Base-by-base conservation (phyloP, 2,113 vertebrate genomes). In the Thermophis baileyi region DNA sequence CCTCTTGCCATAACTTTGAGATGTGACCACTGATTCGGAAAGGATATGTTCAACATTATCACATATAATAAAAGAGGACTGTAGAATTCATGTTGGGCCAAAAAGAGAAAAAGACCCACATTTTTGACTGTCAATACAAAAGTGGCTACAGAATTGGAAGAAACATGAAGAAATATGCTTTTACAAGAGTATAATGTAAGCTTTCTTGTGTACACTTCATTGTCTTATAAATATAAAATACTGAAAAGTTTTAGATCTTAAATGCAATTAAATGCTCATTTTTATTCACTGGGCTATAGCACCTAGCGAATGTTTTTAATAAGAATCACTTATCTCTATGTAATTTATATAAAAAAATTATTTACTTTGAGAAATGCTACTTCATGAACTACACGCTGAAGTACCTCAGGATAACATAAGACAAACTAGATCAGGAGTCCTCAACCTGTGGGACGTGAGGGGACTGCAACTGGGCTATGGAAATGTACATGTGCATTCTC, bases 201-300 rank as follows among this genome's bases (percentile, higher is more conserved):
- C 91, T 95, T 94, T 95, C 93, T 96, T 51, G 87, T 91, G 94
- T 92, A 92, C 91, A 94, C 93, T 94, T 96, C 94, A 92, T 95
- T 95, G 95, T 97, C 96, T 97, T 97, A 97, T 92, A 92, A 69
- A 90, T 93, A 35, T 40, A 53, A 60, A 94, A 92, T 88, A 91
- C 89, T 91, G 63, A 87, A 0, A 95, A 96, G 91, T 53, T 95
- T 95, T 96, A 92, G 94, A 53, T 94, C 93, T 96, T 95, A 93
- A 94, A 93, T 85, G 86, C 85, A 95, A 95, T 92, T 90, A 94
- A 95, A 93, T 92, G 94, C 49, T 53, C 0, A 35, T 96, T 96
- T 96, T 94, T 96, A 96, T 91, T 96, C 95, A 90, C 94, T 95
- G 95, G 69, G 53, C 30, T 60, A 46, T 60, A 46, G 12, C 14